Conservation (phyloP, 1,140 invertebrate genomes). For the Physella acuta region DNA sequence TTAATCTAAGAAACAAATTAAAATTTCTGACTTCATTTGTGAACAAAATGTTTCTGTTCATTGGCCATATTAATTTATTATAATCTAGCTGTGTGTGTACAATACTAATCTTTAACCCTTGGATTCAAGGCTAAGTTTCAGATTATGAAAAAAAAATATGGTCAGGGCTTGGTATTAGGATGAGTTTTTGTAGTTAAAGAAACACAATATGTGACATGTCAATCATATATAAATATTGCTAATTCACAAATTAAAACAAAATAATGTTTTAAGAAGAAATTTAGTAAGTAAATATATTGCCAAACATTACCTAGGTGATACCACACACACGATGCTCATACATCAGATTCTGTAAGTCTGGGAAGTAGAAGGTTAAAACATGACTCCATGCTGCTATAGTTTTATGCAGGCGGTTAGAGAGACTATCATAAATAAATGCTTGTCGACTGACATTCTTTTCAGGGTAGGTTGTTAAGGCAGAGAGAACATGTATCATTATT, state of each 20-base stretch:
- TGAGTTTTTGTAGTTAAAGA: neutral
- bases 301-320: neutral
- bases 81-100: too few relatives aligned
- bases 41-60: too few relatives aligned
- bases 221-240: neutral
- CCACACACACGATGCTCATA: neutral
- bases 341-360: constrained; percentile 21
- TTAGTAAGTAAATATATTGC: neutral
- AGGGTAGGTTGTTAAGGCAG: too few relatives aligned
- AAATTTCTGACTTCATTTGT: too few relatives aligned
- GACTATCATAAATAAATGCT: neutral
- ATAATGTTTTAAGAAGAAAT: neutral
- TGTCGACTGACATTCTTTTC: too few relatives aligned
- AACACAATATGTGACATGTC: neutral
- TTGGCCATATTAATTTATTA: too few relatives aligned
- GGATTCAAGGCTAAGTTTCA: too few relatives aligned
- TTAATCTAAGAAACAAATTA: too few relatives aligned
- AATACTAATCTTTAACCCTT: too few relatives aligned
- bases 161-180: too few relatives aligned
- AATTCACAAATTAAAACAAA: neutral
- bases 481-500: too few relatives aligned
- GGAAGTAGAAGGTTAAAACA: neutral
- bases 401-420: neutral
- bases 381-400: neutral
- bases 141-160: too few relatives aligned